Base-by-base conservation (phyloP, 2,113 vertebrate genomes). In the Ciconia stormi region DNA sequence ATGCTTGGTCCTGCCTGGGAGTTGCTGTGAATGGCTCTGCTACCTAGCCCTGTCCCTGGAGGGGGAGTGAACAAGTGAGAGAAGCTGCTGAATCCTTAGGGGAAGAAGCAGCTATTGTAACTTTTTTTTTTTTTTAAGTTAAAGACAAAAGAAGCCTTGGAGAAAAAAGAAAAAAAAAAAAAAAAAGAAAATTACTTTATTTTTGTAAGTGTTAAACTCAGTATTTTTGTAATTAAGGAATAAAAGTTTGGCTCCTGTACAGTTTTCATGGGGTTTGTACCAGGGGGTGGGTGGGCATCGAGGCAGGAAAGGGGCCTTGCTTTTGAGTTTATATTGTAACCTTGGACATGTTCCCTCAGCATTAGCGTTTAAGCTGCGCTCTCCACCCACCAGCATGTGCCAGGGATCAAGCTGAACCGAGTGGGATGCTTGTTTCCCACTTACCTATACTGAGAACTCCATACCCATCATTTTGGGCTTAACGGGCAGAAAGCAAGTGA, bases 171-270 rank as follows among this genome's bases (percentile, higher is more conserved):
- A 32, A n/a, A 25, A 38, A 46, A 42, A 44, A 19, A 4, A 98
- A 98, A 97, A 98, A 98, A 98, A 98, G 96, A 98, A 98, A 98
- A 98, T 98, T 82, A 98, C 98, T 98, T 98, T 98, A 98, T 98
- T 98, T 98, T 98, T 98, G 98, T 98, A 98, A 98, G 97, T 98
- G 98, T 98, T 98, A 98, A 98, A 98, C 98, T 98, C 98, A 98
- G 98, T 98, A 98, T 98, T 98, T 98, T 98, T 98, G 98, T 98
- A 98, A 98, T 98, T 98, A 97, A 98, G 98, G 98, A 97, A 97
- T 97, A 97, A 97, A 97, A 96, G 97, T 97, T 97, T 95, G 95
- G 97, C 96, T 97, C 96, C 97, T 97, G 96, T 97, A 97, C 96
- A 97, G 96, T 97, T 97, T 97, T 97, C 95, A 97, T 96, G 96